phyloP scores from a whole-genome alignment of 2,888 invertebrate genomes.

The Xylocampa areola region DNA sequence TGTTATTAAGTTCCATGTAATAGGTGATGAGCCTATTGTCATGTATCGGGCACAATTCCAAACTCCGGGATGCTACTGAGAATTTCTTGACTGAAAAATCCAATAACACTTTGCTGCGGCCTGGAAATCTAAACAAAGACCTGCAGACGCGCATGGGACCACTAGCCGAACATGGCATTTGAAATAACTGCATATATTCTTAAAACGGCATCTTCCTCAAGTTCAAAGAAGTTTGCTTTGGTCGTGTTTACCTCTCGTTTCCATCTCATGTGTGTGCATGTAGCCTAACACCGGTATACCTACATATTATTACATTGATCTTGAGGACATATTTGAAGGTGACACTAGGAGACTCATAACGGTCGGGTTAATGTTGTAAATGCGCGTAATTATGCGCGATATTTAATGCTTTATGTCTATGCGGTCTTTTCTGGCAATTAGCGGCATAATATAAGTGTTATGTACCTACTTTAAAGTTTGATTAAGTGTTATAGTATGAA shows the following conservation, averaged over 20 bases:
- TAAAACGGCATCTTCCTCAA: slow-evolving; percentile 2
- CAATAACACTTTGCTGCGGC: too few relatives aligned
- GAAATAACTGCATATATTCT: too few relatives aligned
- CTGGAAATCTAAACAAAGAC: too few relatives aligned
- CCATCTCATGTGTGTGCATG: not conserved
- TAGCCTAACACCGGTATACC: slow-evolving; percentile 10
- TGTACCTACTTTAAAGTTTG: slow-evolving; percentile 54
- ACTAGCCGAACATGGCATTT: too few relatives aligned
- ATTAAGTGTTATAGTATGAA: slow-evolving; percentile 51
- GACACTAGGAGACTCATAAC: slow-evolving; percentile 35
- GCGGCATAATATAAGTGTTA: slow-evolving; percentile 47
- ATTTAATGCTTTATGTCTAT: slow-evolving; percentile 49
- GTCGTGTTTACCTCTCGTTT: not conserved
- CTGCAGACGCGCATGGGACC: too few relatives aligned
- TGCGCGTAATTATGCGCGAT: slow-evolving; percentile 36
- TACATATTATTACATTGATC: slow-evolving; percentile 29
- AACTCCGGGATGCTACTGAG: too few relatives aligned
- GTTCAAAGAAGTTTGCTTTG: slow-evolving; percentile 7
- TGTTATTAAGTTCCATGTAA: too few relatives aligned
- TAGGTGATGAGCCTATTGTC: too few relatives aligned
- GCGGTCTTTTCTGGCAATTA: slow-evolving; percentile 47
- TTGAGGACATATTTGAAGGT: slow-evolving; percentile 40
- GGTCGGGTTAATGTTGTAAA: slow-evolving; percentile 32
- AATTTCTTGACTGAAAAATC: too few relatives aligned
- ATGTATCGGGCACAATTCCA: too few relatives aligned